Conservation (phyloP, 2,113 vertebrate species). For the Tragelaphus strepsiceros region DNA sequence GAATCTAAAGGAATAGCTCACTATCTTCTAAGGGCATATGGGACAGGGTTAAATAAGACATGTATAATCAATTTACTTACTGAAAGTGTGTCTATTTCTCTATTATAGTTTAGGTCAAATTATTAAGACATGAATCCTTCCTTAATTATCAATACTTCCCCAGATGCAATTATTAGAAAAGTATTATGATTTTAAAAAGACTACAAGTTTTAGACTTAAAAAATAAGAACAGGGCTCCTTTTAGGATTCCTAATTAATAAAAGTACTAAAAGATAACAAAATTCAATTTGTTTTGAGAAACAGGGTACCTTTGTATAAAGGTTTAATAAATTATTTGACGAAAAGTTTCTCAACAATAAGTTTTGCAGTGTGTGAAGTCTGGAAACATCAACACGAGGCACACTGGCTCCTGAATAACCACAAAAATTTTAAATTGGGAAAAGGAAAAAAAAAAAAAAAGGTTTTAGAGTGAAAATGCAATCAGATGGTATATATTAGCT, state of each 20-base stretch:
- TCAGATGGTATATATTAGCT: background rate
- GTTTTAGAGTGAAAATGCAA: slow-evolving; percentile 18
- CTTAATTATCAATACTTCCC: background rate
- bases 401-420: slow-evolving; percentile 28
- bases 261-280: slow-evolving; percentile 34
- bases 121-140: slow-evolving; percentile 23
- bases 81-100: background rate
- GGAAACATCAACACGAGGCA: slow-evolving; percentile 48
- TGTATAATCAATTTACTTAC: background rate
- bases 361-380: slow-evolving; percentile 49
- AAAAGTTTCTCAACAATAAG: slow-evolving; percentile 14
- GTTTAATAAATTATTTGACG: slow-evolving; percentile 14
- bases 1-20: background rate
- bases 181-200: slow-evolving; percentile 26
- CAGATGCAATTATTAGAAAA: slow-evolving; percentile 36
- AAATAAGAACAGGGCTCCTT: slow-evolving; percentile 28
- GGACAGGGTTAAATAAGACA: background rate
- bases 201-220: slow-evolving; percentile 23
- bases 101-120: background rate
- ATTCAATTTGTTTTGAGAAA: slow-evolving; percentile 20
- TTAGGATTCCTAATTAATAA: slow-evolving; percentile 27
- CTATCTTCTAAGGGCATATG: background rate
- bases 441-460: background rate
- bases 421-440: background rate
- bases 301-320: slow-evolving; percentile 40